Conservation (phyloP, 1,140 invertebrate species). For the Amphibalanus amphitrite region DNA sequence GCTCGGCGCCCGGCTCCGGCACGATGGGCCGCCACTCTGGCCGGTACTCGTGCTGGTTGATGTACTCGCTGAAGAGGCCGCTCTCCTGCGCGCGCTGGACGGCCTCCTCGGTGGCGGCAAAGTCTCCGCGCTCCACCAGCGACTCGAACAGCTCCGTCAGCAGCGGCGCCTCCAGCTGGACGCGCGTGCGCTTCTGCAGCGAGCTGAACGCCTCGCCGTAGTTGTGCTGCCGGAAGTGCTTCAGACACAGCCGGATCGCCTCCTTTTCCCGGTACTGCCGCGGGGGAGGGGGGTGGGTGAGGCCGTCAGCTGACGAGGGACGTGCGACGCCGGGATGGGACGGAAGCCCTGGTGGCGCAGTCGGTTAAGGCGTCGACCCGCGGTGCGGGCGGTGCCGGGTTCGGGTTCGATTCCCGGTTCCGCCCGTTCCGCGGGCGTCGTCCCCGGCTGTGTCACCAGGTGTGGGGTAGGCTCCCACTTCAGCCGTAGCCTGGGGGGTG, state of each 20-base stretch:
- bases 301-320: too few species aligned
- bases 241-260: constrained; percentile 69
- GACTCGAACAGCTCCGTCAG: constrained; percentile 57
- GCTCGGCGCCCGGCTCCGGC: constrained; percentile 19
- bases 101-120: constrained; percentile 50
- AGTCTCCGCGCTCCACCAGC: constrained; percentile 61
- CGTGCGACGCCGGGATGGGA: too few species aligned
- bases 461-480: too few species aligned
- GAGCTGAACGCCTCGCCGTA: constrained; percentile 63
- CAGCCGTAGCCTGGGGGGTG: too few species aligned
- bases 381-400: too few species aligned
- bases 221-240: constrained; percentile 69
- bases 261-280: constrained; percentile 62
- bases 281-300: too few species aligned
- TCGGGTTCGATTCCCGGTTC: too few species aligned
- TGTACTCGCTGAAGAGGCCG: constrained; percentile 50
- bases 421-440: too few species aligned
- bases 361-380: too few species aligned
- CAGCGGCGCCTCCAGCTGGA: constrained; percentile 56
- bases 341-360: too few species aligned
- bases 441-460: too few species aligned
- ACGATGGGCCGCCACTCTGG: constrained; percentile 45
- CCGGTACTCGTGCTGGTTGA: constrained; percentile 51
- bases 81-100: constrained; percentile 49
- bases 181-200: constrained; percentile 54